Base-by-base conservation (phyloP, 2,888 invertebrate genomes). In the Athalia circularis region DNA sequence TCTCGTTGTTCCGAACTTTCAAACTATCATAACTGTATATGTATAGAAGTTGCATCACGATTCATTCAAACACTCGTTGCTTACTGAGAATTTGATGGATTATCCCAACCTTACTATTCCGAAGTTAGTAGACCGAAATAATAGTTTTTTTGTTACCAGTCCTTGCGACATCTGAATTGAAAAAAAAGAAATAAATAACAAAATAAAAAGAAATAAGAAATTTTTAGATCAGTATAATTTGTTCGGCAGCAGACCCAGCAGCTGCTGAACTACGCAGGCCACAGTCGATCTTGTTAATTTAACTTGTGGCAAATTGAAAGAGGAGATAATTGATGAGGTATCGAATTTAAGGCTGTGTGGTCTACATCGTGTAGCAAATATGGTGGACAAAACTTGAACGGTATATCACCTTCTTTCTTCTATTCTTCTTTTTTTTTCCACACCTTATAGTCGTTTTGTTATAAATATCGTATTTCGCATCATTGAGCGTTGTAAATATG, bases 401-500 rank as follows among this genome's bases (percentile, higher is more conserved):
- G 59, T 59, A 59, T 59, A 59, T 29, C 29, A 29, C 29, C 29
- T 29, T 29, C 29, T 29, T 29, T 29, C 29, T 29, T 15, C 15
- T 43, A 8, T 43, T 6, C 13, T 4, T 62, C n/a, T 7, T 43
- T 5, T 5, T 15, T 1, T 62, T 29, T 62, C 6, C 7, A 4
- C 9, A 9, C 64, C 11, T 64, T 64, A 29, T 29, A 29, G 43
- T 45, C 15, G 5, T 64, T 64, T 45, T 64, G 45, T 64, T 45
- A 64, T 64, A 45, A 45, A 45, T 64, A 43, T 64, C 64, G 45
- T 45, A 64, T 64, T 64, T 47, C 45, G 6, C 43, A 3, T 64
- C 0, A 45, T 45, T 8, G 9, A 64, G 8, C n/a, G 43, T 0
- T n/a, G 45, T 45, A 9, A n/a, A 43, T 64, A 29, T 29, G 2